Base-by-base conservation (phyloP, 2,888 invertebrate species). In the Phalera bucephala region DNA sequence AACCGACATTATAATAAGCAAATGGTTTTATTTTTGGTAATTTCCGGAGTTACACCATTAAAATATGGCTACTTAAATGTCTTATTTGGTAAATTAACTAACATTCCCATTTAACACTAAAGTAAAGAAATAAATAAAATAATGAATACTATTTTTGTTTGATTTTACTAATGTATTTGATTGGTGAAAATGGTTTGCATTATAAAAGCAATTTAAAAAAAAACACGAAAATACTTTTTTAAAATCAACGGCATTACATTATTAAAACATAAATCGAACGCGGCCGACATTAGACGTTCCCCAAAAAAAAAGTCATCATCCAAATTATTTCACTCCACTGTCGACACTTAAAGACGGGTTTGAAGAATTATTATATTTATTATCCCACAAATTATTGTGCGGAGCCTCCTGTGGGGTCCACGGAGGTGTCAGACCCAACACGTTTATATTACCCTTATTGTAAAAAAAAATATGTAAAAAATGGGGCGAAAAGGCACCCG, bases 401-500 rank as follows among this genome's bases (percentile, higher is more conserved):
- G 65, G 61, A 64, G 60, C 77, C 75, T 70, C 81, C 68, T 86
- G 88, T 88, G 88, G 79, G 88, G 84, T 87, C 87, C 71, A 65
- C 71, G 69, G 82, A 88, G 85, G 88, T 88, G 88, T 88, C 78
- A 80, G 87, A 57, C 70, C 72, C 79, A 71, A 78, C 88, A 79
- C 85, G 80, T 87, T 84, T 79, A 78, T 80, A 83, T 83, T 87
- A 77, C 80, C 84, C 73, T 76, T 69, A 80, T 82, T 80, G 83
- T 76, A 69, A 78, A 78, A 76, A 78, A 80, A 72, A 67, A 57
- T 58, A 46, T 28, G 45, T 57, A 61, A 65, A 68, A 66, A 67
- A 71, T 68, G 67, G 68, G 71, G 77, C 80, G 76, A 80, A 81
- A 84, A 80, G 80, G 64, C 64, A 70, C 80, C 71, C 70, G 79